Percentiles rank a stretch among this genome's conserved stretches.
These are phyloP conservation scores for Cotesia vestalis DNA, from an alignment of 1,140 invertebrate genomes.

Conservation along the genomic window DNA sequence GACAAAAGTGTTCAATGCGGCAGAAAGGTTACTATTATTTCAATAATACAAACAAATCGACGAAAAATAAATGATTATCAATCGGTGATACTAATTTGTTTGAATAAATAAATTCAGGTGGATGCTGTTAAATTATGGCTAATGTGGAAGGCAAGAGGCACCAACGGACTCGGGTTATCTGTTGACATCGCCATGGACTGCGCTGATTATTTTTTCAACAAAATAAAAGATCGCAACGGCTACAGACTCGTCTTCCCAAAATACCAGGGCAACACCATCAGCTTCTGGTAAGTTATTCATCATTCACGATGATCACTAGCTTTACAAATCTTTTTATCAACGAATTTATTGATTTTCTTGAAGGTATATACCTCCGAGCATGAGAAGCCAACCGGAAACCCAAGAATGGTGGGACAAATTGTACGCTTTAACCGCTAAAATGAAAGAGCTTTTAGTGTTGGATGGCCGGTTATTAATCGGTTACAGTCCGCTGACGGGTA, in stretches of 20 bases:
- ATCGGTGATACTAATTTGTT: constrained; percentile 19
- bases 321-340: not conserved
- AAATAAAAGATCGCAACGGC: constrained; percentile 64
- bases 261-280: constrained; percentile 84
- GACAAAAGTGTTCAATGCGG: constrained; percentile 95
- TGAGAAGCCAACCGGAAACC: constrained; percentile 72
- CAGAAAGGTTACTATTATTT: constrained; percentile 70
- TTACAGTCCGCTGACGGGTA: constrained; percentile 80
- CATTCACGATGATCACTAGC: not conserved
- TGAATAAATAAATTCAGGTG: constrained; percentile 64
- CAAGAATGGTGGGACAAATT: constrained; percentile 75
- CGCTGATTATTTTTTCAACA: constrained; percentile 69
- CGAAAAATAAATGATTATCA: not conserved
- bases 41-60: constrained; percentile 6
- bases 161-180: constrained; percentile 66
- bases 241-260: constrained; percentile 71
- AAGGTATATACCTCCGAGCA: constrained; percentile 78
- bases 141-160: constrained; percentile 86
- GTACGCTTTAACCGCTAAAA: constrained; percentile 78
- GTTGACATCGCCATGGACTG: constrained; percentile 74
- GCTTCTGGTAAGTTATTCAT: constrained; percentile 79
- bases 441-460: constrained; percentile 84
- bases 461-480: constrained; percentile 84
- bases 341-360: not conserved
- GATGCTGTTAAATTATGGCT: constrained; percentile 94